Base-by-base conservation (phyloP, 2,797 vertebrate species). In the Tragopan temminckii region DNA sequence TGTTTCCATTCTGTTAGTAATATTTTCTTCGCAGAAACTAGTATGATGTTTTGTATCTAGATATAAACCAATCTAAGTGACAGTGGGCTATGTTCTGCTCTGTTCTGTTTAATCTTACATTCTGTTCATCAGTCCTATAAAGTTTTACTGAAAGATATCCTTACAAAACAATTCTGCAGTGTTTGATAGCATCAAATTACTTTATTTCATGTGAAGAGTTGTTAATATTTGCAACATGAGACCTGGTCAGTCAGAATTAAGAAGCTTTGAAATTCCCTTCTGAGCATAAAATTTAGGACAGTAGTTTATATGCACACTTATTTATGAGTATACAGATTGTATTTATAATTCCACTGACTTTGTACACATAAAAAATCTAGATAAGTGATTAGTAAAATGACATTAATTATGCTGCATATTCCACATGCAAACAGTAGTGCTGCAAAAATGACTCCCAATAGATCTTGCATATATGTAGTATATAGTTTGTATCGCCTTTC, bases 331-430 rank as follows among this genome's bases (percentile, higher is more conserved):
- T 13, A 45, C 70, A 1, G 43, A 83, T 87, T 46, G 9, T 16
- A 24, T 75, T 90, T 85, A 23, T 78, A 80, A 31, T 42, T 75
- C 27, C 36, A 16, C 29, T 52, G 68, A 69, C 53, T 77, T 87
- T 33, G 52, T 33, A 62, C 5, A 1, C 55, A 9, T 33, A 31
- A 86, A 69, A 36, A 48, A 8, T 81, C 58, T 53, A 64, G 67
- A 48, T 55, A 64, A 80, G 27, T 70, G 80, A 76, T 93, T 40
- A 88, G 40, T 46, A 80, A 88, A 91, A 91, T 90, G 2, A 45
- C 6, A 11, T 61, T 8, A 88, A 9, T 57, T 69, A 33, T 72
- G 38, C 45, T 63, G 43, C 27, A 24, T 58, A 20, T 58, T 84
- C 42, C 50, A 84, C 1, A 38, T 80, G 53, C 46, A 83, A 59